These are phyloP conservation scores for Falco cherrug DNA, from an alignment of 2,797 vertebrate genomes.

Conservation along the genomic window DNA sequence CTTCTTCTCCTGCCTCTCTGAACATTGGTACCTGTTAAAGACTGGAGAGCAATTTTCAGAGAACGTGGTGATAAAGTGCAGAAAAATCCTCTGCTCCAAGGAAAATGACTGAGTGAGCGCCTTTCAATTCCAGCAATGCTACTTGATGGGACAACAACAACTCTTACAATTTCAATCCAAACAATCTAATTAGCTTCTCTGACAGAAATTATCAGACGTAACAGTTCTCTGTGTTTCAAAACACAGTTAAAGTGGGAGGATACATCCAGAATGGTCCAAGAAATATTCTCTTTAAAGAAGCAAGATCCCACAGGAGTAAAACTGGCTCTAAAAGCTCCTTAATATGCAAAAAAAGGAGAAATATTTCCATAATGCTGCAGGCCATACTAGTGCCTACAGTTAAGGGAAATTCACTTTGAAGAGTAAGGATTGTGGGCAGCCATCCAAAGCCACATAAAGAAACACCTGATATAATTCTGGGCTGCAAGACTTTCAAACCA, in stretches of 20 bases:
- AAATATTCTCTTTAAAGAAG: not conserved
- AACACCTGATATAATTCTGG: not conserved
- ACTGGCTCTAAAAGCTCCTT: not conserved
- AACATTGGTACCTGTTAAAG: not conserved
- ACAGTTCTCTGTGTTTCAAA: not conserved
- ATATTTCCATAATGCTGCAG: constrained; percentile 4
- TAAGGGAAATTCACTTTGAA: constrained; percentile 18
- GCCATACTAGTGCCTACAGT: not conserved
- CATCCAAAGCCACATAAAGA: not conserved
- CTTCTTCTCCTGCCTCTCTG: not conserved
- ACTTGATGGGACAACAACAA: not conserved
- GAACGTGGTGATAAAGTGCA: not conserved
- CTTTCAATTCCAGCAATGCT: not conserved
- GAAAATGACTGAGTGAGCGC: not conserved
- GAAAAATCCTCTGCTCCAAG: not conserved
- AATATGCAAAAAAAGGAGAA: not conserved
- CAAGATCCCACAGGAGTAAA: not conserved
- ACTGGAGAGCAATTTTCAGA: not conserved
- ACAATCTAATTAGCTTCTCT: not conserved
- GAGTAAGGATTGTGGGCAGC: not conserved
- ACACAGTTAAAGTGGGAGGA: not conserved
- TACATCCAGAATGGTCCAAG: not conserved
- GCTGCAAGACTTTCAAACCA: not conserved
- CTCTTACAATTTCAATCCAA: not conserved
- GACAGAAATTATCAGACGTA: not conserved